Percentiles rank a stretch among this genome's conserved stretches.
Evolutionary conservation across 2,113 vertebrate genomes (phyloP).

Genomic region (Mionectes macconnelli): DNA sequence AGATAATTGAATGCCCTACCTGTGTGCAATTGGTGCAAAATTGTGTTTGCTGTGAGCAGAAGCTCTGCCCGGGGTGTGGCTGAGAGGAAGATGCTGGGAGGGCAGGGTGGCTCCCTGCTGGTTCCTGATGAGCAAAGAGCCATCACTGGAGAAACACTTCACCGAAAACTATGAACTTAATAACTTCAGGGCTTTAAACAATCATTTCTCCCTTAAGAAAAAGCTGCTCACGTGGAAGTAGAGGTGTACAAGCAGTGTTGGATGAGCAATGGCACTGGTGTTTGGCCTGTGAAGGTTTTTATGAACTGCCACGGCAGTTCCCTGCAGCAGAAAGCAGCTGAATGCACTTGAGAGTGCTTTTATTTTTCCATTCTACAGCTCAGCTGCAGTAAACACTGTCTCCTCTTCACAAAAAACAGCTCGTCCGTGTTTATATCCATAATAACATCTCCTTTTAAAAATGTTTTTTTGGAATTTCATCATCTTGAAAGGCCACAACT

Average conservation of each 20-base stretch:
- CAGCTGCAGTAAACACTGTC: not conserved
- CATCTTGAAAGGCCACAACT: not conserved
- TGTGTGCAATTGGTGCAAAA: rapidly evolving
- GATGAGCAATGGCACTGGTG: rapidly evolving
- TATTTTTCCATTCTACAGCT: not conserved
- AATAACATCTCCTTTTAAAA: not conserved
- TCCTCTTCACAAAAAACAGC: not conserved
- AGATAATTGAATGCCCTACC: not conserved
- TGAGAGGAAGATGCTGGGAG: not conserved
- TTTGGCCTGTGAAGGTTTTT: not conserved
- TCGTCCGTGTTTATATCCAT: not conserved
- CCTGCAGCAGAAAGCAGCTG: not conserved
- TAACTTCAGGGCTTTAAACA: not conserved
- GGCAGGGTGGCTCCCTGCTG: not conserved
- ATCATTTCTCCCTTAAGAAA: not conserved
- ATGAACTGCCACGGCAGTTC: not conserved
- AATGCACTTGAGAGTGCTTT: not conserved
- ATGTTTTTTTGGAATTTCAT: not conserved
- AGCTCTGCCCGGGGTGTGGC: not conserved
- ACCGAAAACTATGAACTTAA: not conserved
- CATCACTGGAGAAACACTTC: not conserved
- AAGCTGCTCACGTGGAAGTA: not conserved
- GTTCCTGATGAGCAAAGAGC: not conserved
- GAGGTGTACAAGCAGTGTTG: not conserved
- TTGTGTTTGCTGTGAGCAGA: not conserved